A percentile compares a stretch with the other conserved stretches of the same genome.
These are phyloP conservation scores for Etheostoma nigrum DNA, from an alignment of 2,797 vertebrate species.

Conservation along the genomic window DNA sequence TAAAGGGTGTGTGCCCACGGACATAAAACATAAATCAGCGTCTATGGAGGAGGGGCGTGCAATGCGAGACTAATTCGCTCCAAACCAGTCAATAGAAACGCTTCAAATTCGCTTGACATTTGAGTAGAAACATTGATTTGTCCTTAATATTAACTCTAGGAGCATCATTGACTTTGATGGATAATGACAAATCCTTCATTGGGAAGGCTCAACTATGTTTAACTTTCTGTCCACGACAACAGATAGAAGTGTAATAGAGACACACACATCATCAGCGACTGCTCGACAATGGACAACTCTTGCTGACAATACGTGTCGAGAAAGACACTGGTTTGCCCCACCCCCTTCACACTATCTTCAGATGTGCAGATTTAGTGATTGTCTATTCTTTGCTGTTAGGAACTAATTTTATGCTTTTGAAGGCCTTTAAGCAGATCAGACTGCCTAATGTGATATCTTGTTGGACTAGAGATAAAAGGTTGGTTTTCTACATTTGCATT, in stretches of 20 bases:
- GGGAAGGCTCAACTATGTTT: not conserved
- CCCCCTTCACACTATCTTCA: not conserved
- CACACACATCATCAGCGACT: not conserved
- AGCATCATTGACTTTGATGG: not conserved
- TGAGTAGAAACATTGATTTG: not conserved
- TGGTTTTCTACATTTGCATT: not conserved
- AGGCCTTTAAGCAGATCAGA: slow-evolving; percentile 1
- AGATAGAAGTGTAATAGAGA: slow-evolving; percentile 2
- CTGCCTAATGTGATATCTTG: not conserved
- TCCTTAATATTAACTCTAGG: slow-evolving; percentile 12
- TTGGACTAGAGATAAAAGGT: not conserved
- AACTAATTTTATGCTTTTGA: not conserved
- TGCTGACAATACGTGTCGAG: not conserved
- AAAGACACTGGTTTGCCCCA: not conserved
- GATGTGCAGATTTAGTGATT: not conserved
- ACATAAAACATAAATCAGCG: no score
- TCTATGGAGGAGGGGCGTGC: no score
- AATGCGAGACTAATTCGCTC: no score
- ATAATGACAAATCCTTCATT: not conserved
- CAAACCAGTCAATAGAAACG: no score
- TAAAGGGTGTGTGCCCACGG: no score
- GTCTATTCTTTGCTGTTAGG: not conserved
- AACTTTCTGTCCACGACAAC: not conserved
- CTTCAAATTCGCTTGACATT: no score
- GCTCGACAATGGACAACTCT: slow-evolving; percentile 1